phyloP scores from a whole-genome alignment of 2,888 invertebrate species.

The Ypsolopha scabrella region DNA sequence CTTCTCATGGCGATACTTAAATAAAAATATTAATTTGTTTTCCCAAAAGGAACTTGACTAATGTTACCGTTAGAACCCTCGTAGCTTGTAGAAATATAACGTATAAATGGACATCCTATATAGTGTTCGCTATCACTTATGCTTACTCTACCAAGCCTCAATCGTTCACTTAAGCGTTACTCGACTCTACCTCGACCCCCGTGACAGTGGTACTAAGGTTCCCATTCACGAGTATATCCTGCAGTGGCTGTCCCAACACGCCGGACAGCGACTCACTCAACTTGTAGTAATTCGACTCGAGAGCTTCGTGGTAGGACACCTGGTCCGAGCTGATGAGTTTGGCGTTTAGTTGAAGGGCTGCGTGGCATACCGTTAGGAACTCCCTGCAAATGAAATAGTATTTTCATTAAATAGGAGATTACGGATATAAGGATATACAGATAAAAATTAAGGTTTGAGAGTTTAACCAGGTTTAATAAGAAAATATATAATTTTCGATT shows the following conservation, averaged over 20 bases:
- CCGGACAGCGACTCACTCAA: constrained; percentile 82
- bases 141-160: no score
- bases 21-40: no score
- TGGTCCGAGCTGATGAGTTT: constrained; percentile 91
- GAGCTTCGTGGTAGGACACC: constrained; percentile 90
- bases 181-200: constrained; percentile 83
- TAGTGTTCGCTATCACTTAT: no score
- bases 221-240: constrained; percentile 75
- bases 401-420: no score
- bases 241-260: constrained; percentile 80
- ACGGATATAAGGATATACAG: no score
- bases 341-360: constrained; percentile 90
- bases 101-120: no score
- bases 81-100: no score
- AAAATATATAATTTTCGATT: background rate
- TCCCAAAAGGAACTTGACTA: no score
- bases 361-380: constrained; percentile 91
- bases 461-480: no score
- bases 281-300: constrained; percentile 88
- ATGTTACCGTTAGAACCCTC: no score
- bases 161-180: constrained; percentile 72
- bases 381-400: constrained; percentile 71
- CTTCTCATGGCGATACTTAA: no score
- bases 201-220: constrained; percentile 85
- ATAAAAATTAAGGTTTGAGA: no score